Evolutionary conservation across 2,113 vertebrate genomes (phyloP), one percentile per base, ranked within the genome.

Genomic region (Boulengerochromis microlepis): DNA sequence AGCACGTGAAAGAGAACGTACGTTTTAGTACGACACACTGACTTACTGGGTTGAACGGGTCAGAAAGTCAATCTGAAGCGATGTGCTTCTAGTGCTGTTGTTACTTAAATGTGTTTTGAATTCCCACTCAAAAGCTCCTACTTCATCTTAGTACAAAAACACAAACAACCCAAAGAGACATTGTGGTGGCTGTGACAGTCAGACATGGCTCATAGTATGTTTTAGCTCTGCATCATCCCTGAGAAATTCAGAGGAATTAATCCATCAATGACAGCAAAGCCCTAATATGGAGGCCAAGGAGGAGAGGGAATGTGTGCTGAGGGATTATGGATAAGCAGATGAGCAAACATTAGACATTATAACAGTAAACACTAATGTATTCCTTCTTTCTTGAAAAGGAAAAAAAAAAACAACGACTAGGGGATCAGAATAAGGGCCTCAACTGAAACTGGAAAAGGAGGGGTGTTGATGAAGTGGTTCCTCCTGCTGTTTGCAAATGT

Each of bases 301-400:
- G 81, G 86, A 85, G 84, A 93, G 86, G 86, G 52, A 84, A 50
- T 90, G 87, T 95, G 83, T 93, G 86, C 86, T 54, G 84, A 91
- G 87, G 92, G 93, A 95, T 96, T 95, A 95, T 50, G 88, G 88
- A 84, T 90, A 94, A 95, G 87, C 35, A 95, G 91, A 93, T 89
- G 89, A 93, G 90, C 89, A 95, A 95, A 95, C 93, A 93, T 90
- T 90, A 89, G 91, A 93, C 83, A 92, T 89, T 92, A 91, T 88
- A 90, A 91, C 83, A 87, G 93, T 92, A 93, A 95, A 95, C 89
- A 92, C 80, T 87, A 86, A 90, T 4, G 85, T 86, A 90, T 91
- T 83, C 4, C 83, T 35, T 86, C 6, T 84, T 82, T 52, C 8
- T 35, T 29, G 2, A 40, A 42, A 50, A 24, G 26, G 19, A 57